Evolutionary conservation across 53 echinoderm and acorn worm genomes (phyloP).

Genomic region (Arbacia lixula): DNA sequence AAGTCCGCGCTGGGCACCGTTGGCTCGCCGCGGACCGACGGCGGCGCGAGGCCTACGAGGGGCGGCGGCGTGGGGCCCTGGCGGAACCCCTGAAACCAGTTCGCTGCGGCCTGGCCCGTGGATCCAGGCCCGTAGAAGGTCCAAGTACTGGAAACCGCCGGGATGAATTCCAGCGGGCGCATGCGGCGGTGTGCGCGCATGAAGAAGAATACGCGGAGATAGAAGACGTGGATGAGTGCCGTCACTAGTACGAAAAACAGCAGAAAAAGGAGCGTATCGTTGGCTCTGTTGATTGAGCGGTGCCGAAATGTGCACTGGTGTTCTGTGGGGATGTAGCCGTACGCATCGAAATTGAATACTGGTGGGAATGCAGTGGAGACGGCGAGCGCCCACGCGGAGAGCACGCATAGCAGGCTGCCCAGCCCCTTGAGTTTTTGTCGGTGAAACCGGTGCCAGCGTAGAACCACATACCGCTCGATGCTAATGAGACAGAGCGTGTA

Average conservation of each 20-base stretch:
- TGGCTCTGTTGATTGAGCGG: slow-evolving; percentile 63
- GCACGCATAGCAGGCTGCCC: slow-evolving; percentile 77
- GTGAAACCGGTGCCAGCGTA: slow-evolving; percentile 93
- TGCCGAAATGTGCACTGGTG: slow-evolving; percentile 89
- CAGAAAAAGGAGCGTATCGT: slow-evolving; percentile 86
- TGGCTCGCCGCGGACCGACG: slow-evolving; percentile 73
- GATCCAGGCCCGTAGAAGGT: slow-evolving; percentile 98
- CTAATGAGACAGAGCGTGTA: slow-evolving; percentile 88
- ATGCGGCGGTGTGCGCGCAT: slow-evolving; percentile 96
- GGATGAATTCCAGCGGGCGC: slow-evolving; percentile 92
- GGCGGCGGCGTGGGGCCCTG: slow-evolving; percentile 91
- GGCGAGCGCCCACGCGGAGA: slow-evolving; percentile 90
- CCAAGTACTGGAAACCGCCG: slow-evolving; percentile 96
- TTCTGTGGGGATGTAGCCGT: slow-evolving; percentile 79
- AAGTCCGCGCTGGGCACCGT: slow-evolving; percentile 83
- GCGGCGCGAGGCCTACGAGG: slow-evolving; percentile 75
- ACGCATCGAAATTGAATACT: slow-evolving; percentile 82
- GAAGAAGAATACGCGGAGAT: slow-evolving; percentile 91
- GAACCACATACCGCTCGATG: slow-evolving; percentile 90
- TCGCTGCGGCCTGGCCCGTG: slow-evolving; percentile 89
- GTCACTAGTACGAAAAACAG: slow-evolving; percentile 82
- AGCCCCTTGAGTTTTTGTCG: slow-evolving; percentile 89
- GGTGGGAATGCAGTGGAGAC: slow-evolving; percentile 97
- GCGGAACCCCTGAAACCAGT: slow-evolving; percentile 90
- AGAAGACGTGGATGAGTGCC: slow-evolving; percentile 81